Conservation (phyloP, 2,888 invertebrate genomes). For the Cephus sareptanus region DNA sequence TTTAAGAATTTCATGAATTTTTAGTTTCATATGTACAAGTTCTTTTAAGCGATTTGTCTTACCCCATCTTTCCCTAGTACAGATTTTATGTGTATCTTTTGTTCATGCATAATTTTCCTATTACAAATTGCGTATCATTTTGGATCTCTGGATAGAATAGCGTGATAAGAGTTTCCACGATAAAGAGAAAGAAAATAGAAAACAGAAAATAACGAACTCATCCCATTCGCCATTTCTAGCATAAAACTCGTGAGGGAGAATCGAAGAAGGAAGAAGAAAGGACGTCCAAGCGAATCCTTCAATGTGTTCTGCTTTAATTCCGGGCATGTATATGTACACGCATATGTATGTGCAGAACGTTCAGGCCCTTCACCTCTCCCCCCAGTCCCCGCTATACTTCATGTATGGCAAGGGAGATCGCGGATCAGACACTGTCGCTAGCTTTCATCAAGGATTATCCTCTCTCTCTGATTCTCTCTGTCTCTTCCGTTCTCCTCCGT, state of each 20-base stretch:
- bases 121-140: neutral
- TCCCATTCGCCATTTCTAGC: neutral
- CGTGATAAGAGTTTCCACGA: neutral
- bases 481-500: conserved; percentile 7
- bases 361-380: conserved; percentile 2
- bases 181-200: too few species aligned
- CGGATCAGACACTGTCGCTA: conserved; percentile 42
- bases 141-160: neutral
- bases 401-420: conserved; percentile 27
- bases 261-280: neutral
- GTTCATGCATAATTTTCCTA: neutral
- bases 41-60: too few species aligned
- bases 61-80: too few species aligned
- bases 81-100: neutral
- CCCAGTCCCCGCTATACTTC: neutral
- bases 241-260: neutral
- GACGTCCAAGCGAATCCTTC: conserved; percentile 13
- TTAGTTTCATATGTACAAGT: too few species aligned
- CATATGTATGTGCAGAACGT: conserved; percentile 28
- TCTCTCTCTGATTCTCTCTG: conserved; percentile 26
- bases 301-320: conserved; percentile 36
- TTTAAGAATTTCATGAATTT: too few species aligned
- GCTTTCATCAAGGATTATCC: conserved; percentile 45
- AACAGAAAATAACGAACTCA: neutral
- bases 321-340: conserved; percentile 14